phyloP scores from a whole-genome alignment of 2,888 invertebrate species.

The Tromatobia lineatoria region DNA sequence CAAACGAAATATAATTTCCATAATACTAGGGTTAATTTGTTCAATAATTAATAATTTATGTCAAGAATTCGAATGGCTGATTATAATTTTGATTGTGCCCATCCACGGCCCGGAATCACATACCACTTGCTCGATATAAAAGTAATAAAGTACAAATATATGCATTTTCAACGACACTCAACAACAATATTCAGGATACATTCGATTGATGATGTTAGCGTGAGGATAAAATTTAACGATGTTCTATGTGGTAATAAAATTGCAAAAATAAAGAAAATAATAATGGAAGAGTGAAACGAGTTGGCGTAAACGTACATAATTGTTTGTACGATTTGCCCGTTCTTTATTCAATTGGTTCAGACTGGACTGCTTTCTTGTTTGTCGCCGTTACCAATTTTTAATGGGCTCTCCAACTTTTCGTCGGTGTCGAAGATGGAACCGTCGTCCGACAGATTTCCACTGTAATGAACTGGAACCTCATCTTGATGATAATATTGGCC shows the following conservation, averaged over 20 bases:
- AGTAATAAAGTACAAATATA: constrained; percentile 31
- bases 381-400: constrained; percentile 37
- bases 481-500: constrained; percentile 11
- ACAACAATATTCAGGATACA: constrained; percentile 54
- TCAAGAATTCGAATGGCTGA: not conserved
- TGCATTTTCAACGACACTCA: constrained; percentile 53
- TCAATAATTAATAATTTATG: constrained; percentile 4
- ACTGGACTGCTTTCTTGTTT: constrained; percentile 20
- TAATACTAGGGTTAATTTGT: constrained; percentile 21
- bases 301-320: constrained; percentile 31
- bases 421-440: constrained; percentile 67
- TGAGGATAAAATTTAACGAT: constrained; percentile 60
- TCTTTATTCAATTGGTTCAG: constrained; percentile 34
- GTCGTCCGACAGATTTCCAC: constrained; percentile 62
- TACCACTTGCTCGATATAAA: constrained; percentile 41
- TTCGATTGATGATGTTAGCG: constrained; percentile 34
- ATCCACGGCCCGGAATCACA: constrained; percentile 24
- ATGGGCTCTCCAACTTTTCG: constrained; percentile 55
- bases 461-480: constrained; percentile 8
- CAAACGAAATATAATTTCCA: constrained; percentile 30
- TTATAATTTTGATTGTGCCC: constrained; percentile 12
- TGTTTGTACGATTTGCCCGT: constrained; percentile 45
- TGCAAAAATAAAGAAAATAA: constrained; percentile 42
- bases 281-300: constrained; percentile 22
- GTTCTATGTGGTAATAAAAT: constrained; percentile 53